Conservation (phyloP, 2,888 invertebrate genomes). For the Ceriagrion tenellum region DNA sequence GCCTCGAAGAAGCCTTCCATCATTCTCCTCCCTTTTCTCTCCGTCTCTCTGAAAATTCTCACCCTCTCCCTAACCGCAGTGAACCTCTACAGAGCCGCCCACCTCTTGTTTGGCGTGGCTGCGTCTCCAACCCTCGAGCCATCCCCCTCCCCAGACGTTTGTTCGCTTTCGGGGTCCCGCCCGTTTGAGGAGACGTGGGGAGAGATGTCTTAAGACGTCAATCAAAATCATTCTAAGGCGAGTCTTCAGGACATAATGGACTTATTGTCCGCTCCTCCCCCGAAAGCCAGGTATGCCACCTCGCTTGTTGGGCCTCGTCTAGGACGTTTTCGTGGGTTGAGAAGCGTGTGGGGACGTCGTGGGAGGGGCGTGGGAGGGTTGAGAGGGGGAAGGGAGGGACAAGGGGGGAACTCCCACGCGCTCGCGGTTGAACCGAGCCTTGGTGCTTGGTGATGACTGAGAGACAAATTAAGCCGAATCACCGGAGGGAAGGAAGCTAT, state of each 20-base stretch:
- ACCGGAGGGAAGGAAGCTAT: background rate
- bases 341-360: background rate
- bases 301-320: slow-evolving; percentile 2
- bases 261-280: slow-evolving; percentile 3
- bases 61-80: background rate
- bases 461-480: background rate
- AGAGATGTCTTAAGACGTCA: slow-evolving; percentile 21
- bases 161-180: background rate
- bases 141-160: background rate
- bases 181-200: background rate
- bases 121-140: background rate
- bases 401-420: background rate
- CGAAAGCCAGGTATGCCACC: slow-evolving; percentile 19
- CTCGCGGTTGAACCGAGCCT: background rate
- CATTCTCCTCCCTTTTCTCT: background rate
- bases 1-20: background rate
- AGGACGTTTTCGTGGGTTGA: background rate
- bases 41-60: no score
- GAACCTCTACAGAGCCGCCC: background rate
- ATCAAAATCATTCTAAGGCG: slow-evolving; percentile 30
- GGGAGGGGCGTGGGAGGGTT: background rate
- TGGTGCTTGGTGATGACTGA: background rate
- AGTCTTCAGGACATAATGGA: slow-evolving; percentile 32
- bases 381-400: background rate
- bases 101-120: slow-evolving; percentile 6